These are phyloP conservation scores for Cardiocondyla obscurior DNA, from an alignment of 1,140 invertebrate species.

Conservation along the genomic window DNA sequence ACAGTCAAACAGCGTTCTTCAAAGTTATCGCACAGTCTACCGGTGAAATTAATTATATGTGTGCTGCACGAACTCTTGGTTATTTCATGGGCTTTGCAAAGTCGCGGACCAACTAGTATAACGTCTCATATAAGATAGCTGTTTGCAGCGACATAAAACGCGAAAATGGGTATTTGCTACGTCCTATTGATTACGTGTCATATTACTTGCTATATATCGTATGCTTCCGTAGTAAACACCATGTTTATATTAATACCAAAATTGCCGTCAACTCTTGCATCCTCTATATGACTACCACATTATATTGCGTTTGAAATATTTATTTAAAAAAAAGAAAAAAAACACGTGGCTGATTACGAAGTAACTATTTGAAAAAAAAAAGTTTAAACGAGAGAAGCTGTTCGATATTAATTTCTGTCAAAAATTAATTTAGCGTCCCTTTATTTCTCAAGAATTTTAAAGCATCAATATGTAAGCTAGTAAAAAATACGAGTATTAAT, in stretches of 20 bases:
- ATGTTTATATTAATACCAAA: conserved; percentile 39
- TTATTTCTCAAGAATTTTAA: not conserved
- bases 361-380: conserved; percentile 6
- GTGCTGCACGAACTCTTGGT: not conserved
- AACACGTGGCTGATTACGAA: not conserved
- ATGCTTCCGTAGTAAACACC: not conserved
- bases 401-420: not conserved
- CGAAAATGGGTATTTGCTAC: not conserved
- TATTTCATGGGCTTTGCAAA: not conserved
- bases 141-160: not conserved
- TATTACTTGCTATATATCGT: not conserved
- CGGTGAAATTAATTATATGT: not conserved
- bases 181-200: conserved; percentile 9
- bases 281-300: not conserved
- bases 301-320: not conserved
- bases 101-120: not conserved
- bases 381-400: not conserved
- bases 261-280: conserved; percentile 18
- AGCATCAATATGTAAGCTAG: not conserved
- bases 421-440: not conserved
- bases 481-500: too few relatives aligned
- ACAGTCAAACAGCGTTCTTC: not conserved
- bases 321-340: too few relatives aligned
- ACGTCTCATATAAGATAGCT: conserved; percentile 5
- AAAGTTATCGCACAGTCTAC: not conserved